Evolutionary conservation across 2,113 vertebrate genomes (phyloP).

Genomic region (Gymnarchus niloticus): DNA sequence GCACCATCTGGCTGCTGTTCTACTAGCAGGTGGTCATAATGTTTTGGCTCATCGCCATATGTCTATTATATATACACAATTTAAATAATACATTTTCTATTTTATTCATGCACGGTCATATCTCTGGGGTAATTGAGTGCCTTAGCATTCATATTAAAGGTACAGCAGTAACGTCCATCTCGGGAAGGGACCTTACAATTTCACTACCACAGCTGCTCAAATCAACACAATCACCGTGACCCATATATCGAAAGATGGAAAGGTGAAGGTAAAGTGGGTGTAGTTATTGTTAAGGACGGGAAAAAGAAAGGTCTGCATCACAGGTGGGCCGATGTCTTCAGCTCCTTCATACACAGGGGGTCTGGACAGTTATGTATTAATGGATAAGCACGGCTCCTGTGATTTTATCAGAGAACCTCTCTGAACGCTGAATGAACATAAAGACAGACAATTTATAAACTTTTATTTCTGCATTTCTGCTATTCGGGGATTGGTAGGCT

Average conservation of each 20-base stretch:
- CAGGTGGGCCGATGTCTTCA: not conserved
- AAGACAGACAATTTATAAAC: slow-evolving; percentile 23
- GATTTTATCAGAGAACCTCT: not conserved
- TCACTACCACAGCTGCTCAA: not conserved
- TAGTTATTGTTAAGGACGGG: not conserved
- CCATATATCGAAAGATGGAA: not conserved
- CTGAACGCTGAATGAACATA: not conserved
- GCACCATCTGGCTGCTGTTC: too few relatives aligned
- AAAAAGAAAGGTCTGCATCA: not conserved
- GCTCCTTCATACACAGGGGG: not conserved
- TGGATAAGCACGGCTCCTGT: not conserved
- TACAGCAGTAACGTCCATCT: not conserved
- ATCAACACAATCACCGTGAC: not conserved
- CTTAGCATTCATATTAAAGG: not conserved
- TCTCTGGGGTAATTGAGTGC: too few relatives aligned
- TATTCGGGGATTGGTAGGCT: not conserved
- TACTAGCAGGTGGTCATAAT: too few relatives aligned
- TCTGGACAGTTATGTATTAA: not conserved
- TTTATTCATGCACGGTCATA: not conserved
- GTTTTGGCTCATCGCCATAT: too few relatives aligned
- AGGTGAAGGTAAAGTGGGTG: not conserved
- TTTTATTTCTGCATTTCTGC: not conserved
- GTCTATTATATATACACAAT: too few relatives aligned
- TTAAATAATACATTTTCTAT: not conserved
- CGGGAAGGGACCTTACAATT: not conserved